Conservation (phyloP, 1,140 invertebrate genomes). For the Antheraea mylitta region DNA sequence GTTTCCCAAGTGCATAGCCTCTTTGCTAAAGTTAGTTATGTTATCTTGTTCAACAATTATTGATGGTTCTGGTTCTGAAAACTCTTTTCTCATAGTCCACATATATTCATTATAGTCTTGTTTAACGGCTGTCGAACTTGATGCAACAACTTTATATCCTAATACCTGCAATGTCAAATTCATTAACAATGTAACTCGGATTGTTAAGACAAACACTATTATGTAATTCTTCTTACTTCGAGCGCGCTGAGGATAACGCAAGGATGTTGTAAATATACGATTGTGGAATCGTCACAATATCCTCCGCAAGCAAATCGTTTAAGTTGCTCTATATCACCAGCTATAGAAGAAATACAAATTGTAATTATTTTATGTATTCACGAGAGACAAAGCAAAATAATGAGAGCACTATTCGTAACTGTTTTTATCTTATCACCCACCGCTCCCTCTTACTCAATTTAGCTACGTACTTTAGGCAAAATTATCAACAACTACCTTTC, state of each 20-base stretch:
- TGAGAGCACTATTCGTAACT: neutral
- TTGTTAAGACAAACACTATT: constrained; percentile 7
- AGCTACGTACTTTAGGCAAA: constrained; percentile 26
- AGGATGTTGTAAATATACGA: constrained; percentile 91
- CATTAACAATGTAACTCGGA: constrained; percentile 21
- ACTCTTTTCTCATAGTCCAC: constrained; percentile 95
- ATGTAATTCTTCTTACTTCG: constrained; percentile 77
- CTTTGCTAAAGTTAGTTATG: constrained; percentile 80
- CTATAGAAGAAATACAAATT: constrained; percentile 58
- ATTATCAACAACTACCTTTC: constrained; percentile 81
- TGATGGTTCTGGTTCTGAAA: constrained; percentile 87
- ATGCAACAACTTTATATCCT: constrained; percentile 91
- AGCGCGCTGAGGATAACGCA: constrained; percentile 91
- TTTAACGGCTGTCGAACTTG: constrained; percentile 90
- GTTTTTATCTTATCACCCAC: constrained; percentile 6
- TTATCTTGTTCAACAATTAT: constrained; percentile 81
- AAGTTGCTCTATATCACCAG: constrained; percentile 89
- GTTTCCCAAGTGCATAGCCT: constrained; percentile 70
- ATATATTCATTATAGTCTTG: constrained; percentile 93
- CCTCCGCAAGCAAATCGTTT: constrained; percentile 88
- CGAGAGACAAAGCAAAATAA: neutral
- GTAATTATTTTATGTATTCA: neutral
- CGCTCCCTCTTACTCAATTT: constrained; percentile 29
- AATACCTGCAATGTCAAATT: constrained; percentile 80
- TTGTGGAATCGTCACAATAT: constrained; percentile 88